Conservation (phyloP, 2,797 vertebrate genomes). For the Zenarchopterus dispar region DNA sequence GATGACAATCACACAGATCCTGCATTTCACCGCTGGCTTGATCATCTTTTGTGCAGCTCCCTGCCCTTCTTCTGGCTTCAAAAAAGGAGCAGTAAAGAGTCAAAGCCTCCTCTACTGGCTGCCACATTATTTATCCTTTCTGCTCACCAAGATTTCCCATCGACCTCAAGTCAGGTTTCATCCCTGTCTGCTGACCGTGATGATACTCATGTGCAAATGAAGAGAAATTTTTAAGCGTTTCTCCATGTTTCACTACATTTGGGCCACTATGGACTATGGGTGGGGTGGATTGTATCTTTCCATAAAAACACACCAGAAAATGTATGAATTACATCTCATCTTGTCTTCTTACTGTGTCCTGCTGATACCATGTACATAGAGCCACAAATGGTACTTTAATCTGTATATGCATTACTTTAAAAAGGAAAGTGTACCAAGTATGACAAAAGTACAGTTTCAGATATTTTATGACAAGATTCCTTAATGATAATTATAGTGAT, state of each 20-base stretch:
- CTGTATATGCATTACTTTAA: no score
- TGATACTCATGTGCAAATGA: conserved; percentile 26
- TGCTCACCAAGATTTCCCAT: conserved; percentile 63
- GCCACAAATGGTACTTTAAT: no score
- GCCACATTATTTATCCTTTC: conserved; percentile 62
- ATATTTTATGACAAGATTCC: no score
- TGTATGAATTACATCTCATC: no score
- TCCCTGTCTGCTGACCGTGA: conserved; percentile 14
- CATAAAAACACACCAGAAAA: no score
- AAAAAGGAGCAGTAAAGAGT: conserved; percentile 68
- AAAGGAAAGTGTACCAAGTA: no score
- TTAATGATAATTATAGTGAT: no score
- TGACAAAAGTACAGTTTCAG: no score
- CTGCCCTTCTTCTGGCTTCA: conserved; percentile 57
- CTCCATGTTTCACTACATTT: background rate
- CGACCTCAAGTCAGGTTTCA: conserved; percentile 60
- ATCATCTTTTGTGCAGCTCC: conserved; percentile 36
- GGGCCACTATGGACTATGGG: background rate
- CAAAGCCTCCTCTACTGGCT: conserved; percentile 61
- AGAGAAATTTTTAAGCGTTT: conserved; percentile 2
- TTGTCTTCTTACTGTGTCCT: conserved; percentile 19
- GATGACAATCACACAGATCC: conserved; percentile 34
- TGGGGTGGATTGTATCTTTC: no score
- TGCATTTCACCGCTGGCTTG: conserved; percentile 45
- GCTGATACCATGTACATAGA: conserved; percentile 21